A percentile compares a stretch with the other conserved stretches of the same genome.
Evolutionary conservation across 2,113 vertebrate genomes (phyloP).

Genomic region (Seriola dumerili): DNA sequence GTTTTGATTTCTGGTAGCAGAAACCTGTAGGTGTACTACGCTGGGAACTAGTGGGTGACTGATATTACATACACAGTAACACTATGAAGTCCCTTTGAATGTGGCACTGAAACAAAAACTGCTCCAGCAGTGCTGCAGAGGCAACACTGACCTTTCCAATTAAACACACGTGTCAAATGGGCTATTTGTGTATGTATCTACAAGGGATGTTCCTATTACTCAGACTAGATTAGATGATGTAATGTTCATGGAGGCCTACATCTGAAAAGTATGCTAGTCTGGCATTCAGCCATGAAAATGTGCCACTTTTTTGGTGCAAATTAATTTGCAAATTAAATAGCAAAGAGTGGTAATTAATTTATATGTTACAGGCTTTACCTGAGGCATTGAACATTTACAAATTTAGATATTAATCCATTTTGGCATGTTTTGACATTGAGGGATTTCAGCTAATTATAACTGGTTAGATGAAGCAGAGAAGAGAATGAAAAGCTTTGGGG

Average conservation of each 20-base stretch:
- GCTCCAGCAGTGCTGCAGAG: neutral
- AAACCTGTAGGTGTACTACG: slow-evolving; percentile 34
- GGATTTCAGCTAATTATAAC: slow-evolving; percentile 68
- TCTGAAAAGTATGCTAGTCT: slow-evolving; percentile 33
- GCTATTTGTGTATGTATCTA: slow-evolving; percentile 29
- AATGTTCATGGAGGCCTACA: slow-evolving; percentile 16
- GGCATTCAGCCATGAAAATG: slow-evolving; percentile 40
- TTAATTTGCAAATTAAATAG: slow-evolving; percentile 59
- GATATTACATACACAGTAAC: slow-evolving; percentile 34
- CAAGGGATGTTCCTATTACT: slow-evolving; percentile 39
- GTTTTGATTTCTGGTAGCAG: slow-evolving; percentile 52
- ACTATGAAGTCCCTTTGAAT: slow-evolving; percentile 21
- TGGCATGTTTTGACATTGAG: slow-evolving; percentile 71
- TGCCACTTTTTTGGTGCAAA: slow-evolving; percentile 41
- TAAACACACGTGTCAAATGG: slow-evolving; percentile 27
- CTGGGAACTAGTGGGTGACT: slow-evolving; percentile 27
- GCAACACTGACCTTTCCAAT: slow-evolving; percentile 43
- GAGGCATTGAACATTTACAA: slow-evolving; percentile 58
- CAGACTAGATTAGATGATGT: slow-evolving; percentile 26
- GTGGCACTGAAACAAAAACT: slow-evolving; percentile 2
- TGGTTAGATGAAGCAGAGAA: slow-evolving; percentile 43
- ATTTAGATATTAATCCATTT: slow-evolving; percentile 71
- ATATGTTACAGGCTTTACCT: slow-evolving; percentile 65
- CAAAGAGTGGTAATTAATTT: slow-evolving; percentile 64
- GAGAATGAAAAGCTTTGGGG: slow-evolving; percentile 29